Percentiles rank a stretch among this genome's conserved stretches.
phyloP scores from a whole-genome alignment of 2,113 vertebrate species.

The Miniopterus natalensis region DNA sequence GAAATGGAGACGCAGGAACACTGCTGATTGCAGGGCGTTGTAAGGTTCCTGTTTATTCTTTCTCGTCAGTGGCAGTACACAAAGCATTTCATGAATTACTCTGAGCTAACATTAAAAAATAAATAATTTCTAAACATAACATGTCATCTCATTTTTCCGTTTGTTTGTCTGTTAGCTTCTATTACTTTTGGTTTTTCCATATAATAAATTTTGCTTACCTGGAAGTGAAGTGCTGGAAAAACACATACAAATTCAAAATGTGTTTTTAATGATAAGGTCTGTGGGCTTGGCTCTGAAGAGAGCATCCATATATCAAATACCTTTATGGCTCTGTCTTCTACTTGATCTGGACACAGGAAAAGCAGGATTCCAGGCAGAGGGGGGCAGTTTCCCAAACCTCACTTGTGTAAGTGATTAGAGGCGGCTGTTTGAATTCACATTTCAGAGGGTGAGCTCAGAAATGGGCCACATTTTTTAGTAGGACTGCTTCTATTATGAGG shows the following conservation, averaged over 20 bases:
- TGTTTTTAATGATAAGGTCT: constrained; percentile 91
- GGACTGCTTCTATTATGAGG: constrained; percentile 75
- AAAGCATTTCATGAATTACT: constrained; percentile 69
- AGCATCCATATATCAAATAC: constrained; percentile 92
- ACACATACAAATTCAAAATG: constrained; percentile 75
- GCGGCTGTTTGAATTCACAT: constrained; percentile 94
- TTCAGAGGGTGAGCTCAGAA: constrained; percentile 91
- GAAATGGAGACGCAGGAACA: constrained; percentile 63
- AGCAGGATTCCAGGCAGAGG: constrained; percentile 92
- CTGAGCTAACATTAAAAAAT: constrained; percentile 64
- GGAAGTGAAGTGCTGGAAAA: constrained; percentile 59
- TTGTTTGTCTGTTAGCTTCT: neutral
- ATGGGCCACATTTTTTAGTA: constrained; percentile 89
- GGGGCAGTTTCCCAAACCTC: constrained; percentile 89
- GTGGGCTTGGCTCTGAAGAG: constrained; percentile 88
- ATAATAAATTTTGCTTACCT: constrained; percentile 62
- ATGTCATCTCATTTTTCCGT: neutral
- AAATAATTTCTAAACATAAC: constrained; percentile 66
- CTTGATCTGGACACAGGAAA: constrained; percentile 92
- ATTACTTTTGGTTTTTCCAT: constrained; percentile 51
- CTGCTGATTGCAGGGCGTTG: neutral
- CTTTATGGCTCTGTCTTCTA: constrained; percentile 90
- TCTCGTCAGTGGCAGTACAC: neutral
- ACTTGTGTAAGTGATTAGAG: constrained; percentile 91
- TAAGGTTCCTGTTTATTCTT: constrained; percentile 4